These are phyloP conservation scores for Callionymus lyra DNA, from an alignment of 2,113 vertebrate genomes.

Conservation along the genomic window DNA sequence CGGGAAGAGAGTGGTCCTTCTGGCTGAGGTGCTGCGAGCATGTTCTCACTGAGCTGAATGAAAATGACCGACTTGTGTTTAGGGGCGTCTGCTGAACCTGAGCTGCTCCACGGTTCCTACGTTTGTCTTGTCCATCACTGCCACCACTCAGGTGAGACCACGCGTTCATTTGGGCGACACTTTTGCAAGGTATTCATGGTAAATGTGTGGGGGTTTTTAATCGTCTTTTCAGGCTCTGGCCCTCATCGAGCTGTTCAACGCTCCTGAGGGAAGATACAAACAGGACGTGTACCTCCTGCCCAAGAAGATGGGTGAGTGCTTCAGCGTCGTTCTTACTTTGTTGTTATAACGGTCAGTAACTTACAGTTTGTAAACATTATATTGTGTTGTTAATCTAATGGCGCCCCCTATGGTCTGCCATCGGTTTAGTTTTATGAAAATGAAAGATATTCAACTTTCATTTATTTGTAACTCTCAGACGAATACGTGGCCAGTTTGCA, in stretches of 20 bases:
- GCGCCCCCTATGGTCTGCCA: too few relatives aligned
- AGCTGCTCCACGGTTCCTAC: constrained; percentile 98
- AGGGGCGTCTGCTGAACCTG: constrained; percentile 95
- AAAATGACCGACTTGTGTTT: not conserved
- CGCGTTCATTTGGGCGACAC: not conserved
- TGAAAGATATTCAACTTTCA: too few relatives aligned
- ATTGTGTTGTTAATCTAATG: too few relatives aligned
- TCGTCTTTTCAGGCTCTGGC: constrained; percentile 76
- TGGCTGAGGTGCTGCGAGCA: constrained; percentile 90
- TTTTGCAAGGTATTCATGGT: not conserved
- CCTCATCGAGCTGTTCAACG: constrained; percentile 93
- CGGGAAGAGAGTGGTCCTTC: constrained; percentile 88
- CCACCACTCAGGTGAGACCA: constrained; percentile 87
- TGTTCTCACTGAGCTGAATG: too few relatives aligned
- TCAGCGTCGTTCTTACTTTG: too few relatives aligned
- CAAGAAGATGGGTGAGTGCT: constrained; percentile 90
- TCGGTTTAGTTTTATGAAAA: too few relatives aligned
- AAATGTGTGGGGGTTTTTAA: not conserved
- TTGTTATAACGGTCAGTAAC: too few relatives aligned
- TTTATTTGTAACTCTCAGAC: constrained; percentile 77
- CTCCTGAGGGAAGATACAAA: constrained; percentile 93
- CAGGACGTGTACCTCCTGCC: constrained; percentile 96
- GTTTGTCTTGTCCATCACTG: constrained; percentile 96
- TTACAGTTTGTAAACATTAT: too few relatives aligned
- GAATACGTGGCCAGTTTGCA: constrained; percentile 96